Evolutionary conservation across 2,888 invertebrate genomes (phyloP), one percentile per base, ranked within the genome.

Genomic region (Luffia ferchaultella): DNA sequence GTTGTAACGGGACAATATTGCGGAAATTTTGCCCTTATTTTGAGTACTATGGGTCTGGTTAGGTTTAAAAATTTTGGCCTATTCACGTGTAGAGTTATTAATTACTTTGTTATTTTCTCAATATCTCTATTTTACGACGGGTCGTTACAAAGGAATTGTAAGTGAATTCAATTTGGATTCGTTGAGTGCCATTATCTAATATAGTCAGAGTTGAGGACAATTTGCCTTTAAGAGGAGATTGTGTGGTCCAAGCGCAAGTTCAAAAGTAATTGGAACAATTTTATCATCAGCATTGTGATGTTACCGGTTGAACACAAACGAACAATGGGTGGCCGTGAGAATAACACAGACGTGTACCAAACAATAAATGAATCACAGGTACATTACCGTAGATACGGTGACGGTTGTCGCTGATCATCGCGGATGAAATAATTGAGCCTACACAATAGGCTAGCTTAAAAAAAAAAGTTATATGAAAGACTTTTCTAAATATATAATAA

Each of bases 261-360:
- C 71, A 70, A 64, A 62, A 70, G 70, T 67, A 76, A 80, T 76
- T 79, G 76, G 67, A 66, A 73, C 73, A 77, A 80, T 79, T 77
- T 79, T 70, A 60, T 75, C 68, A 76, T 76, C 71, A 72, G 48
- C 16, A 62, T 68, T 72, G 73, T 68, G 74, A 59, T 62, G 55
- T 54, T 58, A 50, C 57, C 55, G 57, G 61, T 58, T 62, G 63
- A 63, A 64, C 65, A 60, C 65, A 51, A 52, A 55, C 65, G 62
- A 61, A 70, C 68, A 71, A 70, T 66, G 57, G 54, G 18, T 47
- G 62, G 53, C 55, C 65, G 66, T 70, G 67, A 63, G 67, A 69
- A n/a, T n/a, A n/a, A n/a, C n/a, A n/a, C 66, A 48, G 57, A 61
- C 16, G 20, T 20, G 46, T 20, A 19, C 56, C 53, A 57, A 55